Base-by-base conservation (phyloP, 2,888 invertebrate species). In the Baronia brevicornis region DNA sequence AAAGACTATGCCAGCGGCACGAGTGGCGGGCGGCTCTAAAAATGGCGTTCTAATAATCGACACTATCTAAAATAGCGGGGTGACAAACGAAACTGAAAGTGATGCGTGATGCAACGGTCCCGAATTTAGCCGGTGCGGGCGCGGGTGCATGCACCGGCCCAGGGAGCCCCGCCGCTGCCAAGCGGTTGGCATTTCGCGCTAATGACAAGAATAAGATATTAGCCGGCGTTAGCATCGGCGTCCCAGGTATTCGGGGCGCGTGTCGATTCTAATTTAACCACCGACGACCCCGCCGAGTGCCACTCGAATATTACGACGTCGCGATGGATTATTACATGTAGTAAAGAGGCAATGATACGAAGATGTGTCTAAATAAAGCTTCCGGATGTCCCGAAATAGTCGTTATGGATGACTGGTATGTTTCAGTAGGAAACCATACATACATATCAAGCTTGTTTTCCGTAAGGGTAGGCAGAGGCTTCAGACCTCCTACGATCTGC, bases 141-240 rank as follows among this genome's bases (percentile, higher is more conserved):
- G 60, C 60, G 61, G 53, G 58, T 73, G 61, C 77, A 79, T 82
- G 67, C 68, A 73, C 58, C 55, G 60, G 46, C 47, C 39, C 46
- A 46, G 41, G 43, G 40, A 58, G 56, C 59, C 52, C 53, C 59
- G 56, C 57, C 57, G 59, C 54, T 80, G 82, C 82, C 82, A 82
- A 82, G 62, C 70, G 59, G 69, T 66, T 82, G 82, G 77, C 82
- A 84, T 82, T 84, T 84, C 68, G 79, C 78, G 64, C 80, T 75
- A 79, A 79, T 79, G 82, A 80, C 82, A 80, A 79, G 68, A 79
- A 80, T 80, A 77, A 80, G 80, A 82, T 79, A 82, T 80, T 77
- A 75, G 68, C 57, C 56, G 54, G 59, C 58, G 51, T 52, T 59
- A 62, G 54, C 21, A 30, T 30, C 59, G 61, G 52, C 56, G 38